Evolutionary conservation across 2,888 invertebrate genomes (phyloP), one percentile per base, ranked within the genome.

Genomic region (Sarcophaga subvicina): DNA sequence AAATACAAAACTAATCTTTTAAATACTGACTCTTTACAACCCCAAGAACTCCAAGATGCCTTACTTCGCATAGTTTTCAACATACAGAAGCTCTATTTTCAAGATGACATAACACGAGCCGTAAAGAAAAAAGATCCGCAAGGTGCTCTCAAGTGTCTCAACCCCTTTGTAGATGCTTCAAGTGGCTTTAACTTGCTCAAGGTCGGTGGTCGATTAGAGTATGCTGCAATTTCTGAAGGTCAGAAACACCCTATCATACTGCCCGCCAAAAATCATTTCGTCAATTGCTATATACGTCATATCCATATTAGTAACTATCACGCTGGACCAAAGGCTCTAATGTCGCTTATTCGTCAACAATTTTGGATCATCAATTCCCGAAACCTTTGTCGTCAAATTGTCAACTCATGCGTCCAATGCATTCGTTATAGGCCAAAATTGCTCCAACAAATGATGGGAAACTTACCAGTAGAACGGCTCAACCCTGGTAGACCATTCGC

Each of bases 351-450:
- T 17, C 62, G 76, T 27, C 37, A 75, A n/a, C 45, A 63, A 37
- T 85, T 83, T 77, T 84, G 82, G 83, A 81, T 85, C 22, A 80
- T 82, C 66, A 77, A 72, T 64, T 64, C 73, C n/a, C n/a, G 81
- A 63, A 76, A 78, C 49, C 27, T 80, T 10, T 69, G 71, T 67
- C 78, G 88, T 47, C 69, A 45, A 8, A 47, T 83, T 25, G 79
- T 83, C 17, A 37, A 66, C n/a, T 62, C 47, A 1, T 87, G 77
- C 47, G 2, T 10, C 0, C 45, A 67, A 37, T 66, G 66, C 37
- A 66, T 66, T 66, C 66, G 66, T 5, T 66, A 66, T 60, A 2
- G 60, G 2, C 60, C 60, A 2, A 60, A 5, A 17, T 60, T 60
- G 17, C 10, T 60, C 2, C 4, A 60, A 2, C 60, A 60, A 6